Evolutionary conservation across 2,113 vertebrate genomes (phyloP), one percentile per base, ranked within the genome.

Genomic region (Passer domesticus): DNA sequence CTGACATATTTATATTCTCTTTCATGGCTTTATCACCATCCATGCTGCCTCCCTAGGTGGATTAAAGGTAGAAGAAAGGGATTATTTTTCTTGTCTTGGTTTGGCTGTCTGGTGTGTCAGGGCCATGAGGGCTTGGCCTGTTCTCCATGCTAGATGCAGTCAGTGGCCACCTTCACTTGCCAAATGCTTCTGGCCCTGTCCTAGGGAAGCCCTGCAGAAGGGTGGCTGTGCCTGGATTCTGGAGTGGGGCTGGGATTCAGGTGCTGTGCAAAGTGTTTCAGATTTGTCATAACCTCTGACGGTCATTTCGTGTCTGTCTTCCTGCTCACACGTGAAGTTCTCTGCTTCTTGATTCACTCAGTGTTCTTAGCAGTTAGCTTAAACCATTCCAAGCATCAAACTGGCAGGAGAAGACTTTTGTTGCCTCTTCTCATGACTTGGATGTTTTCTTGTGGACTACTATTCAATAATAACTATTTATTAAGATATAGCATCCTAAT

Each of bases 381-480:
- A 62, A 74, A 46, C 69, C 41, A 35, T 10, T 66, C n/a, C 78
- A 73, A 68, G 9, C 35, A 60, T 31, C 74, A 14, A 7, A 3
- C 19, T 88, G 15, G 25, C 31, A 35, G 46, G 25, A 86, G 10
- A 39, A 56, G 44, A 21, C 14, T 27, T 41, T 68, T 17, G 2
- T 37, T 90, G 43, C 49, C 50, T 27, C 46, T 94, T 13, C 15
- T 85, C 20, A 5, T 46, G 41, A 13, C 33, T 30, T 50, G 8
- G 44, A 66, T 37, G 66, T 70, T 30, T 94, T 78, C 33, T 53
- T 50, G 30, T 58, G 43, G 23, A 6, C 53, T 68, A 2, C 12
- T 11, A 0, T 66, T 58, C 0, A 0, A 1, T 47, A 13, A 33
- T 58, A 46, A 39, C 3, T 53, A 0, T 16, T 6, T 28, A 50